phyloP scores from a whole-genome alignment of 2,888 invertebrate species.

The Thymelicus sylvestris region DNA sequence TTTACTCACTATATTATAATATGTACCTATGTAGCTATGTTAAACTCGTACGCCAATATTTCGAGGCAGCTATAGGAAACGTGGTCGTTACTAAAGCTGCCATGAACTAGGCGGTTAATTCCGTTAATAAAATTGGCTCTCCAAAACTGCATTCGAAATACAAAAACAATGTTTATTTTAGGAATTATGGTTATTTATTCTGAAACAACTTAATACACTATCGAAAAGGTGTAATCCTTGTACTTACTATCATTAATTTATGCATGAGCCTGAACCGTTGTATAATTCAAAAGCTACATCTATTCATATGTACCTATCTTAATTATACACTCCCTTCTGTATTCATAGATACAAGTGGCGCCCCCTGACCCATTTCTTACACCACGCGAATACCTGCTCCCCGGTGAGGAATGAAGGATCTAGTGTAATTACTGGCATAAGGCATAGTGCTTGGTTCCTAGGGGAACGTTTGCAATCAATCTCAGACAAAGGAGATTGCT shows the following conservation, averaged over 20 bases:
- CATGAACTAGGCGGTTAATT: too few species aligned
- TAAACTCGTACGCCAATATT: too few species aligned
- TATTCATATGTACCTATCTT: conserved; percentile 7
- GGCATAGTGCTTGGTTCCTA: conserved; percentile 19
- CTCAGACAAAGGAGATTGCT: conserved; percentile 29
- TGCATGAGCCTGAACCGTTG: not conserved
- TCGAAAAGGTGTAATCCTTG: too few species aligned
- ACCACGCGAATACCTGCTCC: conserved; percentile 15
- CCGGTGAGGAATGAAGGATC: conserved; percentile 21
- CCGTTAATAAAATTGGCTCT: too few species aligned
- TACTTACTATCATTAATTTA: not conserved
- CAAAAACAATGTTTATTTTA: too few species aligned
- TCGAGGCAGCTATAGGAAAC: too few species aligned
- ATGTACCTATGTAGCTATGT: too few species aligned
- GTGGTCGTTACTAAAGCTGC: too few species aligned
- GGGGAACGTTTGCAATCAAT: conserved; percentile 32
- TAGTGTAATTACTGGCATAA: conserved; percentile 28
- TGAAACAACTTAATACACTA: too few species aligned
- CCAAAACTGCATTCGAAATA: too few species aligned
- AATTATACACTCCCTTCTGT: conserved; percentile 25
- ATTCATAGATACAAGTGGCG: conserved; percentile 20
- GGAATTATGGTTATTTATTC: too few species aligned
- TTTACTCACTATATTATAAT: too few species aligned
- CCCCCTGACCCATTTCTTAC: conserved; percentile 33
- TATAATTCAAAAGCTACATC: conserved; percentile 1